Base-by-base conservation (phyloP, 2,113 vertebrate genomes). In the Strigops habroptila region DNA sequence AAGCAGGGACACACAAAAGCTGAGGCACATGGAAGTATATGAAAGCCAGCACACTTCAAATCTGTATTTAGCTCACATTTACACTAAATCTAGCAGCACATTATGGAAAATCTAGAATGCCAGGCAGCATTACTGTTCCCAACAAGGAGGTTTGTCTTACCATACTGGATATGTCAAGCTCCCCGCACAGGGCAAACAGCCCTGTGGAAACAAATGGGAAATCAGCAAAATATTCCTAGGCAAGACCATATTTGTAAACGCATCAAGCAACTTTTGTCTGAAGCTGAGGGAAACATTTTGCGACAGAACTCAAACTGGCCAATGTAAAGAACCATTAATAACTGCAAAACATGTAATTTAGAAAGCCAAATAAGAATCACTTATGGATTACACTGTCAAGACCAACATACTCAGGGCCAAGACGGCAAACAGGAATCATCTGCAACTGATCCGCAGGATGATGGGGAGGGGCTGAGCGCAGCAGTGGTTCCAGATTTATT, bases 31-130 rank as follows among this genome's bases (percentile, higher is more conserved):
- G 13, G 78, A 82, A 71, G 51, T 31, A 13, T 43, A 73, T n/a
- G 63, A 85, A 88, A 91, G 64, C 52, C 65, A 79, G 53, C 33
- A 71, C n/a, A 25, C 37, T 80, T 76, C 53, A 82, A 77, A 86
- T 75, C 59, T 81, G 49, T 49, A 86, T 90, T 95, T 91, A 91
- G 52, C 63, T 93, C 92, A 93, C 46, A 44, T 48, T 80, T 86
- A 62, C 59, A 93, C 9, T 79, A 78, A 93, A 90, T 88, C 82
- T 81, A 88, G 76, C 71, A 77, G 88, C 68, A 69, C 30, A 21
- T 71, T 88, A 74, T 4, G 8, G 59, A 96, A 90, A 88, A 88
- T 77, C 55, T 88, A 76, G 68, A 91, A 92, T 79, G 65, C 74
- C 86, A 91, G 52, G 37, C 53, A 93, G 59, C 28, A 30, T 89